Percentiles rank a stretch among this genome's conserved stretches.
Evolutionary conservation across 2,113 vertebrate species (phyloP).

Genomic region (Actinemys pallida): DNA sequence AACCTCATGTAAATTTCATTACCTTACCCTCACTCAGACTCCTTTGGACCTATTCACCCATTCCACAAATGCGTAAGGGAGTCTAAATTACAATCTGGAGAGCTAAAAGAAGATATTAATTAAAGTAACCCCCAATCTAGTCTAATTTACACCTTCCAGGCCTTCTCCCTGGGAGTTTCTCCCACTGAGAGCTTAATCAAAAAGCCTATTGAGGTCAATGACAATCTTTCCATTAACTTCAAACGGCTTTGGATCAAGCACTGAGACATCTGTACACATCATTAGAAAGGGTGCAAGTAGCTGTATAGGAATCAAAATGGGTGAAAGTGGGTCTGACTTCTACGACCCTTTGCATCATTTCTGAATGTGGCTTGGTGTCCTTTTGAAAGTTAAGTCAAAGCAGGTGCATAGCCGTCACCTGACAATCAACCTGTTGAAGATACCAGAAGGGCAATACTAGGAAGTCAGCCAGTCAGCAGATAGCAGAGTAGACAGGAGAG

Average conservation of each 20-base stretch:
- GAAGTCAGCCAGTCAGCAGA: not conserved
- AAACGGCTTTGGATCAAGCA: not conserved
- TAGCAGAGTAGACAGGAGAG: accelerated
- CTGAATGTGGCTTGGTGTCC: not conserved
- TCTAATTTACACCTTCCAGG: not conserved
- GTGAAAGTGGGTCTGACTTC: not conserved
- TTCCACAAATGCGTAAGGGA: not conserved
- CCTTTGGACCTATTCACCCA: not conserved
- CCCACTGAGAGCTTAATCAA: not conserved
- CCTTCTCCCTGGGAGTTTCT: not conserved
- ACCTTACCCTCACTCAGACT: not conserved
- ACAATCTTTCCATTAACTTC: accelerated
- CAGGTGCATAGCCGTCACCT: accelerated
- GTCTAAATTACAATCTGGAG: not conserved
- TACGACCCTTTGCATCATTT: not conserved
- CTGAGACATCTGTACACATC: not conserved
- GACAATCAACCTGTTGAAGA: not conserved
- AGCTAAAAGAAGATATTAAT: constrained; percentile 7
- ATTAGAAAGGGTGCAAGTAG: not conserved
- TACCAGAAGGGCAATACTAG: not conserved
- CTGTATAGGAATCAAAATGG: accelerated
- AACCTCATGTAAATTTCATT: not conserved
- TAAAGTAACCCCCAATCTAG: constrained; percentile 8
- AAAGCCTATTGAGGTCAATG: not conserved
- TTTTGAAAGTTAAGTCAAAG: not conserved